Percentiles rank a stretch among this genome's conserved stretches.
phyloP scores from a whole-genome alignment of 2,888 invertebrate species.

The Silvanus unidentatus region DNA sequence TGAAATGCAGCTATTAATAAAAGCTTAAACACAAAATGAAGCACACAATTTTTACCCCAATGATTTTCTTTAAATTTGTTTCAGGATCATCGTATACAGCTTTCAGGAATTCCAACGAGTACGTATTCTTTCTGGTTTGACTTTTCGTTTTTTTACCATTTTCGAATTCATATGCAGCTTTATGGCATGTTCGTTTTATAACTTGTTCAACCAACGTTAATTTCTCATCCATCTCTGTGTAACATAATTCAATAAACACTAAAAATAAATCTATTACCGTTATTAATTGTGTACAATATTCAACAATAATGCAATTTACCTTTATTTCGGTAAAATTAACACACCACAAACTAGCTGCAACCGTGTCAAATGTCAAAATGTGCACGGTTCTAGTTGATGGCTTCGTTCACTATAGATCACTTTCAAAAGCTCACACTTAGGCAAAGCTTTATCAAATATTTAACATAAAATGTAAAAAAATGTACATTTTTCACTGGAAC shows the following conservation, averaged over 20 bases:
- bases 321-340: too few relatives aligned
- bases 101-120: conserved; percentile 33
- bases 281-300: too few relatives aligned
- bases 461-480: too few relatives aligned
- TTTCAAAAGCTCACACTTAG: too few relatives aligned
- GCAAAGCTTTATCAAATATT: too few relatives aligned
- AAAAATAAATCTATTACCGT: too few relatives aligned
- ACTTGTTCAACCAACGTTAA: conserved; percentile 29
- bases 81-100: conserved; percentile 31
- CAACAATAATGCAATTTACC: too few relatives aligned
- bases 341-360: too few relatives aligned
- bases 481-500: too few relatives aligned
- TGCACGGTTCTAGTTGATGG: too few relatives aligned
- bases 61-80: conserved; percentile 28
- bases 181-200: conserved; percentile 30
- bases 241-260: neutral
- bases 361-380: too few relatives aligned
- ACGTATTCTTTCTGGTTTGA: conserved; percentile 25
- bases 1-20: neutral
- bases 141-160: conserved; percentile 27
- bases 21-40: neutral
- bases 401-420: too few relatives aligned
- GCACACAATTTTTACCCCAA: conserved; percentile 23
- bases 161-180: conserved; percentile 32
- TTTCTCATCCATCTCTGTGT: conserved; percentile 21